Percentiles rank a stretch among this genome's conserved stretches.
Conservation (phyloP, 2,113 vertebrate species). For the Ahaetulla prasina region DNA sequence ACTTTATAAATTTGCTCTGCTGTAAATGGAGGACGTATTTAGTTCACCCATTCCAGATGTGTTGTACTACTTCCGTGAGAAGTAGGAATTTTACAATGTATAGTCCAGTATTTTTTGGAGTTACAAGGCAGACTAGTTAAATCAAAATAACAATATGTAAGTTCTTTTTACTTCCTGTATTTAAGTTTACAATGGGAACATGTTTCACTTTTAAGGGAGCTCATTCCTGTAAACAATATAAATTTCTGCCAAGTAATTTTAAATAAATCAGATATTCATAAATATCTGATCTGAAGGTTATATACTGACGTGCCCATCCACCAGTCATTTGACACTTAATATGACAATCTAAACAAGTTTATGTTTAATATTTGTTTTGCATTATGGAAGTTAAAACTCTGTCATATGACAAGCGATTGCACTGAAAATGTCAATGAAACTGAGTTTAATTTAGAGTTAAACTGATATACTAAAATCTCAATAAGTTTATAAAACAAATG, state of each 20-base stretch:
- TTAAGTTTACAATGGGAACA: background rate
- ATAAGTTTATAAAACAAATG: background rate
- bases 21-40: background rate
- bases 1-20: background rate
- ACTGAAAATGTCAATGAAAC: rapidly evolving
- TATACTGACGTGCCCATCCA: conserved; percentile 44
- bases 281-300: conserved; percentile 47
- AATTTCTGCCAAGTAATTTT: conserved; percentile 44
- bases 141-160: background rate
- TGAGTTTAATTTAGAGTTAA: background rate
- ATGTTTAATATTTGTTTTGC: background rate
- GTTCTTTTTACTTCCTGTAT: background rate
- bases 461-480: background rate
- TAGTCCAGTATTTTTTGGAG: background rate
- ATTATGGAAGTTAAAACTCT: background rate
- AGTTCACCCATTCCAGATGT: background rate
- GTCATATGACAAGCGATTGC: background rate
- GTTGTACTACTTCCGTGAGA: background rate
- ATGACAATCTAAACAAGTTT: background rate
- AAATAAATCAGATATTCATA: conserved; percentile 39
- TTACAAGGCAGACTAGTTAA: background rate
- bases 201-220: background rate
- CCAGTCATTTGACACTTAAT: conserved; percentile 26
- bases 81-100: background rate
- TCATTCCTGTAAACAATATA: conserved; percentile 27